Evolutionary conservation across 2,797 vertebrate genomes (phyloP).

Genomic region (Danionella dracula): DNA sequence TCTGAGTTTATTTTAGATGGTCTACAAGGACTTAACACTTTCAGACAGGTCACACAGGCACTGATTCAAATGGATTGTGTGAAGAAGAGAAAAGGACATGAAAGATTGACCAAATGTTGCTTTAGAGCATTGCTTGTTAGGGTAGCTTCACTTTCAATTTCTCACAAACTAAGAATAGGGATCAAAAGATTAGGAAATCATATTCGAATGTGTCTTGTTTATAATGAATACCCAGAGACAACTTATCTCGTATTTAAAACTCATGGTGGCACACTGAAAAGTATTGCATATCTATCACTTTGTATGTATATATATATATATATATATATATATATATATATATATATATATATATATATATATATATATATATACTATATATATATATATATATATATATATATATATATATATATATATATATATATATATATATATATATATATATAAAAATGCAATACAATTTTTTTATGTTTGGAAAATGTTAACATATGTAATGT

Average conservation of each 20-base stretch:
- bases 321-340: no score
- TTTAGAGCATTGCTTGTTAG: slow-evolving; percentile 15
- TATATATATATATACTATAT: no score
- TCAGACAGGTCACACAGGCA: slow-evolving; percentile 10
- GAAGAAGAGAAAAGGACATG: not conserved
- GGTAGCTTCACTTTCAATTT: slow-evolving; percentile 7
- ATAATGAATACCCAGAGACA: not conserved
- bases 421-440: no score
- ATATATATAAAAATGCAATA: no score
- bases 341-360: no score
- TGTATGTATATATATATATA: no score
- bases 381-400: no score
- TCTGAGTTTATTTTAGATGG: slow-evolving; percentile 10
- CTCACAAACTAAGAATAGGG: not conserved
- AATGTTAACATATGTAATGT: no score
- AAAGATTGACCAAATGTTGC: slow-evolving; percentile 16
- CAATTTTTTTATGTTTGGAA: no score
- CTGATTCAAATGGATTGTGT: not conserved
- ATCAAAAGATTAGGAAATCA: not conserved
- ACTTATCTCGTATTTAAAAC: not conserved
- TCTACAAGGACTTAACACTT: slow-evolving; percentile 20
- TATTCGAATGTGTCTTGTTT: not conserved
- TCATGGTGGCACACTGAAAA: not conserved
- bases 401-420: no score
- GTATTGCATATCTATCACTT: no score